Percentiles rank a stretch among this genome's conserved stretches.
Evolutionary conservation across 1,140 invertebrate genomes (phyloP).

Genomic region (Himalopsyche phryganea): DNA sequence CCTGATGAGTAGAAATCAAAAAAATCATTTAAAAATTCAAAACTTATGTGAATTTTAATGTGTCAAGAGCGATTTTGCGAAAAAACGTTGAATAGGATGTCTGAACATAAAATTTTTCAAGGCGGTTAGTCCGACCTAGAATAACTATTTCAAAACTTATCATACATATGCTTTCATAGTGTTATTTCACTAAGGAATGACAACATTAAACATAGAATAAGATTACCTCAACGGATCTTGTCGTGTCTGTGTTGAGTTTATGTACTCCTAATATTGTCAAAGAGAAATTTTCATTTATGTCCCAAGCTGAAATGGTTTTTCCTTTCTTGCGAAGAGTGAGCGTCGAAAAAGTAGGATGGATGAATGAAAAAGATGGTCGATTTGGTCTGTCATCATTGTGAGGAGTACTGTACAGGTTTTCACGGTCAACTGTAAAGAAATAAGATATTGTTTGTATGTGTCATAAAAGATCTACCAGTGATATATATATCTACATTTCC

Average conservation of each 20-base stretch:
- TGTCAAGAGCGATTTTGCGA: not conserved
- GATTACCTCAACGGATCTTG: constrained; percentile 64
- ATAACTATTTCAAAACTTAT: no score
- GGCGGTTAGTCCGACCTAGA: no score
- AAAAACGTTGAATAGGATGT: not conserved
- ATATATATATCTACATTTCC: not conserved
- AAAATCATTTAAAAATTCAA: no score
- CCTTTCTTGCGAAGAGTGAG: constrained; percentile 58
- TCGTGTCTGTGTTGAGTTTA: constrained; percentile 74
- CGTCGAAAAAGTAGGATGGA: constrained; percentile 52
- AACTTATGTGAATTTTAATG: no score
- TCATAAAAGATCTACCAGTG: not conserved
- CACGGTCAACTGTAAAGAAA: constrained; percentile 44
- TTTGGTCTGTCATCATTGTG: constrained; percentile 48
- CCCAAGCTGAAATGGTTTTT: constrained; percentile 68
- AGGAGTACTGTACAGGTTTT: constrained; percentile 53
- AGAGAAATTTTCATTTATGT: constrained; percentile 66
- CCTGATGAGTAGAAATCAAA: no score
- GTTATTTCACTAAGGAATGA: no score
- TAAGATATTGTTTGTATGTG: not conserved
- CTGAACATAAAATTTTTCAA: no score
- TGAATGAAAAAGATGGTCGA: constrained; percentile 47
- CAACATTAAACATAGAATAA: no score
- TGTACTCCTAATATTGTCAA: constrained; percentile 67
- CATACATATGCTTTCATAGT: no score